A percentile compares a stretch with the other conserved stretches of the same genome.
Evolutionary conservation across 1,140 invertebrate genomes (phyloP).

Genomic region (Psix sp.): DNA sequence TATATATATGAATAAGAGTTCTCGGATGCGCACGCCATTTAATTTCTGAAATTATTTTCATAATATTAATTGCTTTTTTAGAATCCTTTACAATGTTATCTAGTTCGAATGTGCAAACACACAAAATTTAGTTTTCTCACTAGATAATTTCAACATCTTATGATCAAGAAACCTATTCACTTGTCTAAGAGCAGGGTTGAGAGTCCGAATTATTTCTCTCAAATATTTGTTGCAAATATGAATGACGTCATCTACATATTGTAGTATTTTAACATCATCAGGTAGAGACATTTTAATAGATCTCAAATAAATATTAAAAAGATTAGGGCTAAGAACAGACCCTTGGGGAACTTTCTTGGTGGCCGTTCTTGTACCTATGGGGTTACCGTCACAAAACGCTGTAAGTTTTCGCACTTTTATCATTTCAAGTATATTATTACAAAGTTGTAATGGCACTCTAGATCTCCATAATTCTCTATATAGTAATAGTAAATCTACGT

Average conservation of each 20-base stretch:
- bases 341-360: background rate
- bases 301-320: conserved; percentile 2
- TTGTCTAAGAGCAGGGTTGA: background rate
- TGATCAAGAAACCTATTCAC: background rate
- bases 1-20: conserved; percentile 5
- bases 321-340: background rate
- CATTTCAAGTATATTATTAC: background rate
- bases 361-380: background rate
- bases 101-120: conserved; percentile 5
- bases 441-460: background rate
- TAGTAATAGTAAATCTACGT: too few relatives aligned
- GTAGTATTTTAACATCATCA: background rate
- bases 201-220: background rate
- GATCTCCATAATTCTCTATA: background rate
- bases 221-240: background rate
- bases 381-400: background rate
- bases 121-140: background rate
- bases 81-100: conserved; percentile 6
- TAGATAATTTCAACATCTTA: background rate
- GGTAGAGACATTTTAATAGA: background rate
- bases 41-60: conserved; percentile 6
- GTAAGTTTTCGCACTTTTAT: background rate
- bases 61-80: conserved; percentile 28
- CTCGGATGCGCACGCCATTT: conserved; percentile 5
- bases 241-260: background rate